Evolutionary conservation across 2,888 invertebrate genomes (phyloP).

Genomic region (Quadriops clusia): DNA sequence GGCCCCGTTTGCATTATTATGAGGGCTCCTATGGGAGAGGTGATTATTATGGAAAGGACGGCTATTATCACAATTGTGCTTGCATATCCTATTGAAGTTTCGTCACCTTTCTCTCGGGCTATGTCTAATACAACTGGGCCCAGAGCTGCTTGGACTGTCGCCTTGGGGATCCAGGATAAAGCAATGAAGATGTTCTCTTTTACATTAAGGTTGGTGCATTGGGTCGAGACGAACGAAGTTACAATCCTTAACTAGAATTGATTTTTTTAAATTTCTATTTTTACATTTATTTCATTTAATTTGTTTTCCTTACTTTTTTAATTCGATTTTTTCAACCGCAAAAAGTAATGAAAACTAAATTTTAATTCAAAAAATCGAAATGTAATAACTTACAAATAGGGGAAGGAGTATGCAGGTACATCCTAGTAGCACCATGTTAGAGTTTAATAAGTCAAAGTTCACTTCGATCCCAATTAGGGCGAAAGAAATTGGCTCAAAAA

Average conservation of each 20-base stretch:
- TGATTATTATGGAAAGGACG: constrained; percentile 42
- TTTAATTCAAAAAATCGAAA: no score
- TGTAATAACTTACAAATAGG: constrained; percentile 37
- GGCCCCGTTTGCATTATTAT: constrained; percentile 20
- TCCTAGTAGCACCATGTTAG: constrained; percentile 39
- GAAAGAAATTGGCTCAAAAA: constrained; percentile 63
- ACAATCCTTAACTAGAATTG: constrained; percentile 38
- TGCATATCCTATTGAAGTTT: constrained; percentile 29
- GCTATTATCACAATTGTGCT: constrained; percentile 40
- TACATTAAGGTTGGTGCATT: constrained; percentile 40
- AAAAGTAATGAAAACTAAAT: no score
- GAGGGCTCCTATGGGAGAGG: constrained; percentile 39
- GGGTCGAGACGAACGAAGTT: constrained; percentile 35
- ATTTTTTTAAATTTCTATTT: no score
- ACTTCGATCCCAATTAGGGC: constrained; percentile 67
- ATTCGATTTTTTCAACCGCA: no score
- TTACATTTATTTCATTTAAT: no score
- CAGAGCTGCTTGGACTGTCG: constrained; percentile 60
- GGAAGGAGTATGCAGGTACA: constrained; percentile 33
- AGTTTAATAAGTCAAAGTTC: constrained; percentile 41
- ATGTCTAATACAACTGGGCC: constrained; percentile 49
- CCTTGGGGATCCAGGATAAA: constrained; percentile 62
- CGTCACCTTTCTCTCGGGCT: constrained; percentile 33
- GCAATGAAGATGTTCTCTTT: constrained; percentile 58
- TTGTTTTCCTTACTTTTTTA: no score